Base-by-base conservation (phyloP, 2,888 invertebrate genomes). In the Plebejus anna region DNA sequence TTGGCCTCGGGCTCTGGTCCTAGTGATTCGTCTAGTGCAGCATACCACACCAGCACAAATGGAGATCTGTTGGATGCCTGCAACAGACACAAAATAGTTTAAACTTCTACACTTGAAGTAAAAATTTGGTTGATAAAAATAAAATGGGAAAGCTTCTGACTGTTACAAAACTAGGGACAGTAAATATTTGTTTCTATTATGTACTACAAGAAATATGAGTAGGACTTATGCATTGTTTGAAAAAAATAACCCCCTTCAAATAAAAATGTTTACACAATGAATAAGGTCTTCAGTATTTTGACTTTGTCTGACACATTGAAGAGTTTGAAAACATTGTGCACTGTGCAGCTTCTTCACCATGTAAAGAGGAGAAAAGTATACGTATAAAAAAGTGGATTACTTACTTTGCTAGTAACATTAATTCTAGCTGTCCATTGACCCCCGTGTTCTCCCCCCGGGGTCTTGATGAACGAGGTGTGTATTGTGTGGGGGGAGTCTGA, bases 401-500 rank as follows among this genome's bases (percentile, higher is more conserved):
- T 76, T 61, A 92, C 93, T 82, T 85, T 81, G 32, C 87, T 79
- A 5, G 91, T 91, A 57, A 93, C 83, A 83, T 91, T 91, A 61
- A 99, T 95, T 80, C 98, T 95, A 0, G 97, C 97, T 0, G 98
- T 98, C 99, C 99, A 99, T 83, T 98, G 98, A 0, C 98, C 98
- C 1, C 98, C 98, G 84, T 96, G 95, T 55, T 95, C 91, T 0
- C 97, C 98, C 1, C 97, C 97, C 0, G 95, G 93, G 75, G 96
- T 95, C 92, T 99, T 99, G 0, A 99, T 96, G 89, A 98, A 99
- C 0, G 97, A 97, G 0, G 99, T 99, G 78, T 95, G 95, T 7
- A 99, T 89, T 22, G 95, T 93, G 82, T 97, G 96, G 0, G 96
- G 96, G 0, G 96, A 95, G 84, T 99, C 99, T 1, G 95, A 90